Percentiles rank a stretch among this genome's conserved stretches.
phyloP scores from a whole-genome alignment of 2,888 invertebrate species.

The Microplitis deprimator region DNA sequence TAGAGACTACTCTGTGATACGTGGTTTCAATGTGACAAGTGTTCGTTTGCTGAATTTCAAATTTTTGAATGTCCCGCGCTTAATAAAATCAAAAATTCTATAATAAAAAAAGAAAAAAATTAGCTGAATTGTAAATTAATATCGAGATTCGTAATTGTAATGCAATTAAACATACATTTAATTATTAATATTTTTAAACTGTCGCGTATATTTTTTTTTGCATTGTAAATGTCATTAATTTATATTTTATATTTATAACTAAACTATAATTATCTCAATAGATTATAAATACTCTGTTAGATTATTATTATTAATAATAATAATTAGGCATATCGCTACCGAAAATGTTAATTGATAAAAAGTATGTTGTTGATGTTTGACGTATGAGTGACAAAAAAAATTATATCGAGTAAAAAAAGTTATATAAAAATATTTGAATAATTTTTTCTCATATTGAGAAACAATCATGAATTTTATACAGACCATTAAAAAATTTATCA shows the following conservation, averaged over 20 bases:
- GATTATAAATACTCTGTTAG: slow-evolving; percentile 50
- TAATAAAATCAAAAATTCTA: slow-evolving; percentile 20
- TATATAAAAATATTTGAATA: slow-evolving; percentile 44
- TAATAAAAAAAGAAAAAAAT: background rate
- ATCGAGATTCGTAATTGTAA: background rate
- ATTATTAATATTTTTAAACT: slow-evolving; percentile 33
- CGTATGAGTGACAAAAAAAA: background rate
- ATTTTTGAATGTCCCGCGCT: slow-evolving; percentile 42
- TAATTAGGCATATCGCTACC: slow-evolving; percentile 6
- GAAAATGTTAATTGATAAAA: slow-evolving; percentile 20
- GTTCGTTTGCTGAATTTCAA: background rate
- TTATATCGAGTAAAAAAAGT: slow-evolving; percentile 14
- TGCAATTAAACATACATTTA: slow-evolving; percentile 24
- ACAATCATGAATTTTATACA: slow-evolving; percentile 32
- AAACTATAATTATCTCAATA: slow-evolving; percentile 38
- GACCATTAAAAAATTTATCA: slow-evolving; percentile 9
- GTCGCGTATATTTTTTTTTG: slow-evolving; percentile 42
- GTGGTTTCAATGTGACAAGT: slow-evolving; percentile 56
- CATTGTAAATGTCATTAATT: slow-evolving; percentile 45
- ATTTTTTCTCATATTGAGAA: slow-evolving; percentile 69
- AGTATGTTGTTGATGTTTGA: background rate
- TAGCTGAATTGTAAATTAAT: background rate
- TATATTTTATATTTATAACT: slow-evolving; percentile 34
- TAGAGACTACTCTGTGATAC: slow-evolving; percentile 62
- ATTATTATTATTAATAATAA: slow-evolving; percentile 38